Conservation (phyloP, 2,113 vertebrate genomes). For the Callithrix jacchus region DNA sequence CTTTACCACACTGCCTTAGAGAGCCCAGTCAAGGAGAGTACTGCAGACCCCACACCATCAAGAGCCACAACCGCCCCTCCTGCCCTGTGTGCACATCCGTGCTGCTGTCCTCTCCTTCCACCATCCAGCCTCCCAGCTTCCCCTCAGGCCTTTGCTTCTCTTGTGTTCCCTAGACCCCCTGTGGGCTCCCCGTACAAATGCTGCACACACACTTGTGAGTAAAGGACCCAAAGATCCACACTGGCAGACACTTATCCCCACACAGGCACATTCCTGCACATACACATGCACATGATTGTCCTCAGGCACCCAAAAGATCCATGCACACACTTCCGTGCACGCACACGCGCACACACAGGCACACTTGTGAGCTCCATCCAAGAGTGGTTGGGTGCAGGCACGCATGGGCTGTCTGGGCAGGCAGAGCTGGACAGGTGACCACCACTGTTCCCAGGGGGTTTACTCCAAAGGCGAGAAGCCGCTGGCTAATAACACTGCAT, state of each 20-base stretch:
- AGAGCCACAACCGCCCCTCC: neutral
- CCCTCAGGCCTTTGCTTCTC: neutral
- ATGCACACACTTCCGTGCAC: neutral
- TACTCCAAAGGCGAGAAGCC: conserved; percentile 55
- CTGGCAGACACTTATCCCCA: neutral
- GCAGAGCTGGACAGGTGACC: conserved; percentile 69
- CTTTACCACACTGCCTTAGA: neutral
- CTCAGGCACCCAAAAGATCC: no score
- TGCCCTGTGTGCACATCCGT: neutral
- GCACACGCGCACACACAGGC: neutral
- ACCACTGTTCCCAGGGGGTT: conserved; percentile 24
- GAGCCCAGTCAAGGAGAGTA: neutral
- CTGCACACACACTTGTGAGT: neutral
- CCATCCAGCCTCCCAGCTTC: neutral
- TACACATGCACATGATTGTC: no score
- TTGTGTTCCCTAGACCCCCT: neutral
- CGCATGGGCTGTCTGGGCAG: conserved; percentile 54
- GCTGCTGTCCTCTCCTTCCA: neutral
- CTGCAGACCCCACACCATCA: neutral
- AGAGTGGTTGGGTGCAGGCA: neutral
- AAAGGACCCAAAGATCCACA: neutral
- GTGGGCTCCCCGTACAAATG: neutral
- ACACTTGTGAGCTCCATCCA: neutral
- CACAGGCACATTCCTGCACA: neutral
- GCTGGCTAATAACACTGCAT: conserved; percentile 68